Conservation (phyloP, 2,113 vertebrate genomes). For the Mustela nigripes region DNA sequence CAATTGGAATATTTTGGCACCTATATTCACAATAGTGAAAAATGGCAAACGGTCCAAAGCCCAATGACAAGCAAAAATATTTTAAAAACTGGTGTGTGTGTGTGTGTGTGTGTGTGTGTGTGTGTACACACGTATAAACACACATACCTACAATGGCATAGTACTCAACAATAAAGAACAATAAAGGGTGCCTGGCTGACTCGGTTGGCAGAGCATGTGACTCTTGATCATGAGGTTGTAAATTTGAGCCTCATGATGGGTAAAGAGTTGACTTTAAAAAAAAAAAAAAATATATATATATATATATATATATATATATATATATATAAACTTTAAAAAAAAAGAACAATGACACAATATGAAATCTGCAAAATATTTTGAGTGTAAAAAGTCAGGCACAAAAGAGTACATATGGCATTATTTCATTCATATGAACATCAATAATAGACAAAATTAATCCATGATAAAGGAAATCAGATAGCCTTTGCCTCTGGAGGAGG, state of each 20-base stretch:
- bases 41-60: not conserved
- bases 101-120: no score
- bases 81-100: not conserved
- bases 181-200: not conserved
- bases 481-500: not conserved
- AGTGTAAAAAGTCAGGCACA: not conserved
- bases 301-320: not conserved
- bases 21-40: not conserved
- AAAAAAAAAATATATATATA: not conserved
- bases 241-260: not conserved
- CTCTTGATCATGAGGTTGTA: not conserved
- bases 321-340: not conserved
- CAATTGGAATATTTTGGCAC: not conserved
- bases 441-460: not conserved
- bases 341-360: not conserved
- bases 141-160: not conserved
- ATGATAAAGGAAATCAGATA: not conserved
- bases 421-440: not conserved
- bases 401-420: not conserved
- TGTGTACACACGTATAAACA: fast-evolving
- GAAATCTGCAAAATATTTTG: conserved; percentile 22
- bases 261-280: not conserved
- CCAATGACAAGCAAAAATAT: not conserved
- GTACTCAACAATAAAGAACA: not conserved
- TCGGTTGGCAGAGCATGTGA: not conserved